These are phyloP conservation scores for Meghimatium bilineatum DNA, from an alignment of 2,888 invertebrate species.

Conservation along the genomic window DNA sequence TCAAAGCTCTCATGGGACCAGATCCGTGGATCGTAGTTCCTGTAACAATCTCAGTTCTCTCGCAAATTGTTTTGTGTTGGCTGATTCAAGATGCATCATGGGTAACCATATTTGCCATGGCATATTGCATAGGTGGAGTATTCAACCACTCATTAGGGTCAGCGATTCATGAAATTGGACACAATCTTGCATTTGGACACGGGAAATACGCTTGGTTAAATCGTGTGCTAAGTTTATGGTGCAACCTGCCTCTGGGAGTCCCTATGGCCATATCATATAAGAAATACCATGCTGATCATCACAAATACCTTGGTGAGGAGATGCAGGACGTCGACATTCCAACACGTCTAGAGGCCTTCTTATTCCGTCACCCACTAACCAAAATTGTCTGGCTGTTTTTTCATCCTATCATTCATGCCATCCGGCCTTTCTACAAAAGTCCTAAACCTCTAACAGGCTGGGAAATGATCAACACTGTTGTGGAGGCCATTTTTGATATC, in stretches of 20 bases:
- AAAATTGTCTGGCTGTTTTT: conserved; percentile 75
- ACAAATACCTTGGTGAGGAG: conserved; percentile 75
- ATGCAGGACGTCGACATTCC: conserved; percentile 76
- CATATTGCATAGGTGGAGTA: conserved; percentile 72
- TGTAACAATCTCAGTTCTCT: conserved; percentile 64
- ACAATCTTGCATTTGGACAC: conserved; percentile 77
- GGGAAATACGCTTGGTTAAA: conserved; percentile 61
- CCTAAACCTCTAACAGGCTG: conserved; percentile 72
- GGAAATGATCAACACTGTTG: conserved; percentile 71
- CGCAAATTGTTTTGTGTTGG: conserved; percentile 68
- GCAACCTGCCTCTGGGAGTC: conserved; percentile 74
- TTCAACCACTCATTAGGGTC: conserved; percentile 76
- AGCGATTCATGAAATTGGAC: conserved; percentile 77
- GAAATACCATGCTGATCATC: conserved; percentile 77
- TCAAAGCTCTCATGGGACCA: conserved; percentile 76
- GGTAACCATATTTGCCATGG: conserved; percentile 64
- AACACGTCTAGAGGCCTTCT: conserved; percentile 71
- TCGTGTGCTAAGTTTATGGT: conserved; percentile 69
- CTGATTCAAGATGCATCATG: conserved; percentile 68
- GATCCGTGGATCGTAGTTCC: conserved; percentile 71
- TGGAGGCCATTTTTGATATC: conserved; percentile 68
- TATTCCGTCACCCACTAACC: conserved; percentile 74
- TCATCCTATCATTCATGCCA: conserved; percentile 74
- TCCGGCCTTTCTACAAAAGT: conserved; percentile 75
- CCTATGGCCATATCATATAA: conserved; percentile 77